Evolutionary conservation across 2,113 vertebrate species (phyloP), one percentile per base, ranked within the genome.

Genomic region (Heptranchias perlo): DNA sequence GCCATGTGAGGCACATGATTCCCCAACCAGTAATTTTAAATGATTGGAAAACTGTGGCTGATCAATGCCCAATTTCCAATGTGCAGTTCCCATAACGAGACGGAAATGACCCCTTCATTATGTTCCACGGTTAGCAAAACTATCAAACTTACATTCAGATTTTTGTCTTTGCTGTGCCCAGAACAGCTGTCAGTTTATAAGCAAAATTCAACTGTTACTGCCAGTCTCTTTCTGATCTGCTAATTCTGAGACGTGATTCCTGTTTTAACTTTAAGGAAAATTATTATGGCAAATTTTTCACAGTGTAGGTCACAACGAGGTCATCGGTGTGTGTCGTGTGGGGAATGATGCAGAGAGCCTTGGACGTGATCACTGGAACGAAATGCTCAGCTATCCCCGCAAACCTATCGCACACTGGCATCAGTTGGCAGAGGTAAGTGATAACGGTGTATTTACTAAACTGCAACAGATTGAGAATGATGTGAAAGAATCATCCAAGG

Each of bases 291-390:
- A 97, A 97, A 93, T 95, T 98, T 98, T 98, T 98, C 97, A 98
- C 98, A 99, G 99, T 97, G 99, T 99, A 97, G 99, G 99, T 98
- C 99, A 99, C 98, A 99, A 99, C 98, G 99, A 99, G 97, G 98
- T 99, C 97, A 99, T 99, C 89, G 99, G 99, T 94, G 98, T 99
- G 96, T 99, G 99, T 97, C 99, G 99, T 97, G 98, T 99, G 96
- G 99, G 99, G 97, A 99, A 98, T 96, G 98, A 99, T 92, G 99
- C 98, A 35, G 99, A 99, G 97, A 98, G 97, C 95, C 98, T 99
- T 67, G 99, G 99, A 94, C 98, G 99, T 2, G 98, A 99, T 97
- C 99, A 99, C 97, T 99, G 99, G 99, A 99, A 98, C 21, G 99
- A 99, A 97, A 99, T 99, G 99, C 97, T 99, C 31, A 99, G 98